Evolutionary conservation across 2,797 vertebrate species (phyloP).

Genomic region (Simalia tracyae): DNA sequence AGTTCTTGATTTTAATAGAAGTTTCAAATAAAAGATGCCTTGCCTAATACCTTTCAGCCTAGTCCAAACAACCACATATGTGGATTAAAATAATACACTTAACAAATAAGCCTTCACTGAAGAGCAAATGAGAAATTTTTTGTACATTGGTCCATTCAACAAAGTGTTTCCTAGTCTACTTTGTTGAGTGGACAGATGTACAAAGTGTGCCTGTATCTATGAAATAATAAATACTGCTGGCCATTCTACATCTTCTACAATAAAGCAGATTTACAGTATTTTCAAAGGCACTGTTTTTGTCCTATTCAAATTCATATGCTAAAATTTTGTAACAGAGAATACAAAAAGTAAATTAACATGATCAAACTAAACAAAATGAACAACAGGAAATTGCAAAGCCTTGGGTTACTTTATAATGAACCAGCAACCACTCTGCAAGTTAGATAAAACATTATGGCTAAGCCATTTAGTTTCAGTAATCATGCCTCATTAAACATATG

Average conservation of each 20-base stretch:
- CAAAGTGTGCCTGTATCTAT: not conserved
- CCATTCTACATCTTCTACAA: not conserved
- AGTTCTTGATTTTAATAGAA: not conserved
- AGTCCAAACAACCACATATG: not conserved
- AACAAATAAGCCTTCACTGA: not conserved
- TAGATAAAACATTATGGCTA: constrained; percentile 60
- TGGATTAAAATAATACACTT: not conserved
- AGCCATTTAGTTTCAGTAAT: constrained; percentile 65
- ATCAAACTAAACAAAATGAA: constrained; percentile 51
- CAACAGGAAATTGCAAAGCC: constrained; percentile 57
- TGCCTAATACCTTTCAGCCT: not conserved
- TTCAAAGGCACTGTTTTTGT: constrained; percentile 47
- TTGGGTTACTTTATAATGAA: constrained; percentile 60
- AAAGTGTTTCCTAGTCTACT: not conserved
- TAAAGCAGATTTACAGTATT: constrained; percentile 53
- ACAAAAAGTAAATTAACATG: constrained; percentile 56
- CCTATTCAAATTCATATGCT: constrained; percentile 53
- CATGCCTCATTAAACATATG: constrained; percentile 67
- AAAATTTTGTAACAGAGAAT: constrained; percentile 54
- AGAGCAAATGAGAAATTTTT: not conserved
- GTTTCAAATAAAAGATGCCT: not conserved
- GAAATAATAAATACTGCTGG: not conserved
- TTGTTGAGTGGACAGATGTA: not conserved
- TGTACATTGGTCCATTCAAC: not conserved
- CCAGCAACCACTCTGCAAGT: constrained; percentile 47